Percentiles rank a stretch among this genome's conserved stretches.
These are phyloP conservation scores for Scyliorhinus canicula DNA, from an alignment of 2,797 vertebrate species.

Conservation along the genomic window DNA sequence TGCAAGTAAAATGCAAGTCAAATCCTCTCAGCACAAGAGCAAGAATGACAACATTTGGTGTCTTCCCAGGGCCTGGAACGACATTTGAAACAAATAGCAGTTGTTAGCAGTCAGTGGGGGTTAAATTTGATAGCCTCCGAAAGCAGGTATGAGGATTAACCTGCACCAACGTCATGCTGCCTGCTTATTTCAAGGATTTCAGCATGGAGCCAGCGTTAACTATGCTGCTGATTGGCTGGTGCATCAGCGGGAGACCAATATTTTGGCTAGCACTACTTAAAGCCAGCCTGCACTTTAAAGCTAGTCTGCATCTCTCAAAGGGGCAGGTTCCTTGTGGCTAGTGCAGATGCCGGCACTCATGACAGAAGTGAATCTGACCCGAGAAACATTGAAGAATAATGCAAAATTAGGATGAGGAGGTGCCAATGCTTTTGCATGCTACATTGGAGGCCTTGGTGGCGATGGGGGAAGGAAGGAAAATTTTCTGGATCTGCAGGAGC, in stretches of 20 bases:
- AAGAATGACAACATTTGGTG: conserved; percentile 25
- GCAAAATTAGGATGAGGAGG: too few relatives aligned
- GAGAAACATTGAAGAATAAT: too few relatives aligned
- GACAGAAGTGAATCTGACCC: too few relatives aligned
- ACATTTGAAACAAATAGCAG: background rate
- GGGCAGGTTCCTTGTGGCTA: too few relatives aligned
- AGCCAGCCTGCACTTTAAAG: too few relatives aligned
- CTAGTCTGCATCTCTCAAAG: too few relatives aligned
- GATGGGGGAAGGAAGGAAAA: background rate
- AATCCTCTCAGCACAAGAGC: background rate
- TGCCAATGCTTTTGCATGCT: background rate
- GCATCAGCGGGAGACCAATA: too few relatives aligned
- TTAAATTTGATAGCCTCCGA: background rate
- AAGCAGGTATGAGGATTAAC: background rate
- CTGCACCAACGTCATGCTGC: background rate
- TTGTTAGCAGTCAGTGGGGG: background rate
- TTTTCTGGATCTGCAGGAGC: background rate
- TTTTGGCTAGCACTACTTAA: too few relatives aligned
- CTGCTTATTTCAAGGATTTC: background rate
- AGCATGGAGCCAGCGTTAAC: background rate
- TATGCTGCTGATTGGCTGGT: background rate
- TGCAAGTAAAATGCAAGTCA: background rate
- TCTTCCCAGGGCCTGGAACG: background rate
- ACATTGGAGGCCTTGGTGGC: background rate
- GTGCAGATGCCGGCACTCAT: too few relatives aligned